These are phyloP conservation scores for Lepisosteus osseus DNA, from an alignment of 2,113 vertebrate genomes.

Conservation along the genomic window DNA sequence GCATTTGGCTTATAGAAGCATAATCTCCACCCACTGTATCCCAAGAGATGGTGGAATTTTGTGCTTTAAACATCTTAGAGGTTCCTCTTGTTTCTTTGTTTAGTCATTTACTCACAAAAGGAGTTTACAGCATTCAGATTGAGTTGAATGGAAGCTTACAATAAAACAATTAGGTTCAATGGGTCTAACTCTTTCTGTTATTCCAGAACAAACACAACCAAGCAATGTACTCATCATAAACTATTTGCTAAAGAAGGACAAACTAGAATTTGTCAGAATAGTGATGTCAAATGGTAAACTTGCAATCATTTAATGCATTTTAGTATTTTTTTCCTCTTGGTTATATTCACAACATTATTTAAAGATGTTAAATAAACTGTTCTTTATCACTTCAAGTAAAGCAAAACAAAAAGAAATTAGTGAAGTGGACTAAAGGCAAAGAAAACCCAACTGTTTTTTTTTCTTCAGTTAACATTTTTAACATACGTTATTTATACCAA, in stretches of 20 bases:
- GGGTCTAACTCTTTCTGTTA: constrained; percentile 29
- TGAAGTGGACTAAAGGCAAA: too few species aligned
- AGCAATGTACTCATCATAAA: constrained; percentile 27
- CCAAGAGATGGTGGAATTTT: constrained; percentile 36
- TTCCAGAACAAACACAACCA: constrained; percentile 49
- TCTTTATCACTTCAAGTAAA: too few species aligned
- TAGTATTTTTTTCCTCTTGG: too few species aligned
- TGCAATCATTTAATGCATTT: too few species aligned
- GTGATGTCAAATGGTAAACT: too few species aligned
- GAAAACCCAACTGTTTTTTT: too few species aligned
- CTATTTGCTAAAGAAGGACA: neutral
- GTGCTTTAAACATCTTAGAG: constrained; percentile 20
- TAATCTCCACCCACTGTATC: constrained; percentile 25
- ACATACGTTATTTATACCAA: too few species aligned
- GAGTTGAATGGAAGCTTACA: constrained; percentile 48
- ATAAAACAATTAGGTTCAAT: constrained; percentile 54
- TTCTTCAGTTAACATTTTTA: too few species aligned
- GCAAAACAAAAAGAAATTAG: too few species aligned
- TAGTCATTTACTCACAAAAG: constrained; percentile 32
- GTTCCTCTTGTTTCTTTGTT: constrained; percentile 7
- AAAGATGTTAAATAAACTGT: too few species aligned
- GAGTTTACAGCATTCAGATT: constrained; percentile 30
- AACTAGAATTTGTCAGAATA: too few species aligned
- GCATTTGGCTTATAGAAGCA: constrained; percentile 22
- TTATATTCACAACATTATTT: too few species aligned